Evolutionary conservation across 2,113 vertebrate species (phyloP), one percentile per base, ranked within the genome.

Genomic region (Elachura formosa): DNA sequence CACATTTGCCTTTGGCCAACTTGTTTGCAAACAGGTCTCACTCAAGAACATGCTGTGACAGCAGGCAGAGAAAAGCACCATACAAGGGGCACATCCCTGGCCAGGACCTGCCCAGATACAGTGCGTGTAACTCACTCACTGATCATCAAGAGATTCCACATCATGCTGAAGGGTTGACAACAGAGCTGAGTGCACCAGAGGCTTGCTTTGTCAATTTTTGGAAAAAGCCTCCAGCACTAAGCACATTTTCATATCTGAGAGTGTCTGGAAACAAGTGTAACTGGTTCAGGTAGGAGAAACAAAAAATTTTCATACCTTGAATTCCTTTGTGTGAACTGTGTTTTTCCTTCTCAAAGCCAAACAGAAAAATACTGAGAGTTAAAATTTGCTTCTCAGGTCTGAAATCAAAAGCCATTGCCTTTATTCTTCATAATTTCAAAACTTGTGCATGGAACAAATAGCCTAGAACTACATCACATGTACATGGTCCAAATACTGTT

Each of bases 351-450:
- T 78, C 55, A 40, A 77, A 80, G 31, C 34, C 40, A 58, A 74
- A 52, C 5, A 87, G 41, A 78, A 64, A 80, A 67, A 59, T 78
- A 14, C 24, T 26, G 28, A 48, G 26, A 73, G 20, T 71, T 59
- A 46, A 41, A 83, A 51, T 78, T 72, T 62, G 18, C 14, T 81
- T 71, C 33, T 78, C 40, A 33, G 15, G 28, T 52, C 40, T 61
- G n/a, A 21, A 63, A 73, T 16, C 45, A 88, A 33, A 36, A 90
- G 26, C 8, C 34, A 17, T 63, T 93, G 84, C 95, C 86, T 89
- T 92, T 93, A 66, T 26, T 93, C 90, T 80, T 90, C 82, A 73
- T 91, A 24, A 68, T 93, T 94, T 91, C 68, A 73, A 34, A 89
- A 90, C 12, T 55, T 20, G 75, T 74, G n/a, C 52, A 33, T 19